Evolutionary conservation across 2,888 invertebrate species (phyloP), one percentile per base, ranked within the genome.

Genomic region (Podotricha telesiphe): DNA sequence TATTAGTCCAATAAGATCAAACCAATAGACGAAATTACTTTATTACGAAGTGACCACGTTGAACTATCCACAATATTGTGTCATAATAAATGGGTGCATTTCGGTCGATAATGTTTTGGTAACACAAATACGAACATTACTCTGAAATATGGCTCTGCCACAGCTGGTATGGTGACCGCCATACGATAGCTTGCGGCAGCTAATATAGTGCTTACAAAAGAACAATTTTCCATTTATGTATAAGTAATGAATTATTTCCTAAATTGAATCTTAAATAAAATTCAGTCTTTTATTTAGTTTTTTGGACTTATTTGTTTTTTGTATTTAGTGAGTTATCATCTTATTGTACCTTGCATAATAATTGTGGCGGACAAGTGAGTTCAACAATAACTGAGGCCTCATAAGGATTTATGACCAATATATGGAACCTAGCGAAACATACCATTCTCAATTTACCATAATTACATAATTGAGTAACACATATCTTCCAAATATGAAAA

Each of bases 91-190:
- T 67, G 63, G 63, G 59, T 59, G 67, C 63, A 67, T 67, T 71
- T 64, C 62, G 69, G 37, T 66, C 69, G 58, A 71, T 71, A 71
- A 71, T 69, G 69, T 68, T 55, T 53, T 69, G 68, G 67, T 53
- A 65, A 69, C 71, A 67, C 69, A 69, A 69, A 69, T 69, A 69
- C 67, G 69, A 58, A 64, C 71, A 71, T 71, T 69, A 69, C 66
- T 67, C 63, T 71, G 71, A 71, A 67, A 69, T 66, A 71, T 71
- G 64, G 71, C 42, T 50, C 50, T 40, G 71, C 66, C 69, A 69
- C 71, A 71, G 50, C 69, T 71, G 71, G 69, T 64, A 50, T 47
- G 51, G 69, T 71, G 67, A 67, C 67, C 71, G 62, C 69, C 66
- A 64, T 45, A 55, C 66, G 64, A 69, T 71, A 67, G 67, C 63